Evolutionary conservation across 2,888 invertebrate genomes (phyloP).

Genomic region (Perithous albicinctus): DNA sequence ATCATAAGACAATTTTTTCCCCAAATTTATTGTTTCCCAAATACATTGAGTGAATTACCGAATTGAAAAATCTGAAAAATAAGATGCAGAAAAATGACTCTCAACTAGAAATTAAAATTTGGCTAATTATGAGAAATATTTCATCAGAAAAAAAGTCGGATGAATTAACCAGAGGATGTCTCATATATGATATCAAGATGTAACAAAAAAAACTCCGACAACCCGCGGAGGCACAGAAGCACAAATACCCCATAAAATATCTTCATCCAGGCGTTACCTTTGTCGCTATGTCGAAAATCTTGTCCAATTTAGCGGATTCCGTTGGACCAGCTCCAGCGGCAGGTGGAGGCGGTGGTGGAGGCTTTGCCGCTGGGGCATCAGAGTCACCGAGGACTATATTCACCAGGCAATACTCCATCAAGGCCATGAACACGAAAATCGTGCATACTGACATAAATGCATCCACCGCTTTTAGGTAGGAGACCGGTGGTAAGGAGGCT

Average conservation of each 20-base stretch:
- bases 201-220: slow-evolving; percentile 42
- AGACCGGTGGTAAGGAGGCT: slow-evolving; percentile 96
- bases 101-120: too few species aligned
- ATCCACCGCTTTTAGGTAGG: slow-evolving; percentile 96
- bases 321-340: slow-evolving; percentile 86
- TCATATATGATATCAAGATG: neutral
- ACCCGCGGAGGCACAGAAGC: slow-evolving; percentile 76
- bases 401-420: slow-evolving; percentile 96
- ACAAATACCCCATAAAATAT: slow-evolving; percentile 57
- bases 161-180: too few species aligned
- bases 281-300: slow-evolving; percentile 86
- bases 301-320: slow-evolving; percentile 84
- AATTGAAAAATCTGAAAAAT: too few species aligned
- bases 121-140: too few species aligned
- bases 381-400: slow-evolving; percentile 93
- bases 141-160: too few species aligned
- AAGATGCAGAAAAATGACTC: too few species aligned
- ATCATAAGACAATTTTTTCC: too few species aligned
- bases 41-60: too few species aligned
- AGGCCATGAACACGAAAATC: slow-evolving; percentile 96
- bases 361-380: slow-evolving; percentile 86
- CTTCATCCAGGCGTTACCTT: slow-evolving; percentile 79
- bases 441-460: slow-evolving; percentile 97
- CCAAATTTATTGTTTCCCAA: too few species aligned
- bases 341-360: slow-evolving; percentile 88